Evolutionary conservation across 1,140 invertebrate genomes (phyloP), one percentile per base, ranked within the genome.

Genomic region (Streblospio benedicti): DNA sequence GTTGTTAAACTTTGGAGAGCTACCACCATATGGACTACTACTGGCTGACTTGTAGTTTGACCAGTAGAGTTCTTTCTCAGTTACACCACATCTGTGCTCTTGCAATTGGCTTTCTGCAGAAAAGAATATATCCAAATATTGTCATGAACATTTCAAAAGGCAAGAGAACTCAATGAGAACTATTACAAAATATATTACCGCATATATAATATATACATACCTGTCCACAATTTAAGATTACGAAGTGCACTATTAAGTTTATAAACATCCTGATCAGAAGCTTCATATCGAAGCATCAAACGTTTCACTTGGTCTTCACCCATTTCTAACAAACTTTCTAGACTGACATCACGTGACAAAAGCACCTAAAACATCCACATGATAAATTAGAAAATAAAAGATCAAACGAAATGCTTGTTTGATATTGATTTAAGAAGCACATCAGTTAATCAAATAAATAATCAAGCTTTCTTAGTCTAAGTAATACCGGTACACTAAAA

Each of bases 221-320:
- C 88, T 69, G 85, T 91, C 67, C 89, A 91, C 74, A 84, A 83
- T 65, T 88, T 86, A 9, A 95, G 81, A 78, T 92, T 91, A 61
- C 87, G 84, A 69, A 94, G 83, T 49, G 91, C 91, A 66, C 85
- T 83, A 63, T 84, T 86, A 9, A 95, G 78, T 58, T 89, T 81
- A 55, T 86, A 82, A 25, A 86, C 79, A 75, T 94, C 90, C 72
- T 93, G 90, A 51, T 87, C 83, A 45, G 85, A 81, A 47, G 84
- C 83, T 55, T 82, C 81, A 68, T 81, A 67, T 54, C 85, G 82
- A 54, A 80, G 81, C 61, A 94, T 78, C 63, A 92, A 81, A 28
- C 81, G 82, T 56, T 84, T 83, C 43, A 95, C 75, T 71, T 93
- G 90, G 71, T 86, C 84, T 66, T 93, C 90, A 35, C 86, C 85